Base-by-base conservation (phyloP, 2,113 vertebrate genomes). In the Esox niger region DNA sequence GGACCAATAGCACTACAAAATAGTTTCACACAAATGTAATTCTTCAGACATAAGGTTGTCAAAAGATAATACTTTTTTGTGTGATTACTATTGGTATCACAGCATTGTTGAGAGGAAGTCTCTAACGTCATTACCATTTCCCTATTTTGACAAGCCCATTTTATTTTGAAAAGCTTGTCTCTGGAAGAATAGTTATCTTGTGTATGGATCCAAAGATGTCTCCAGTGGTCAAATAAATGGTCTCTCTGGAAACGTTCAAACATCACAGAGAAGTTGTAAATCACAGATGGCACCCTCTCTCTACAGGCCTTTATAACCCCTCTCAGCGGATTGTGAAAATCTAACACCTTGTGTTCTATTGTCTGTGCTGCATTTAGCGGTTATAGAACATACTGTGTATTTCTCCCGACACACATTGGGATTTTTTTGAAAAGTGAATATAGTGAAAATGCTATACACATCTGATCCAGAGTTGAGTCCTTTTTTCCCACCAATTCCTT, bases 401-500 rank as follows among this genome's bases (percentile, higher is more conserved):
- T 29, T 15, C 46, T 27, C 9, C 25, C 3, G 52, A 55, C 26
- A 46, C 23, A 25, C 2, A 11, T 21, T 49, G 17, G n/a, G 43
- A 30, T 52, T 30, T 23, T n/a, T n/a, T n/a, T n/a, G 23, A n/a
- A 58, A 8, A 29, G 26, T 29, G 35, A 25, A 31, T 9, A 56
- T 55, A 67, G 29, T 9, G 61, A 3, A 8, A 23, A 20, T 9
- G 26, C 47, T 61, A 52, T 46, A 77, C 70, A 62, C n/a, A 64
- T 73, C 71, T 71, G 76, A 70, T 43, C 17, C 38, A 71, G 76
- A 81, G 62, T 46, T 27, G 31, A 62, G 71, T 68, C 61, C 77
- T 78, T 84, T 74, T 80, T 64, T 82, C 82, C 88, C 81, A 80
- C 81, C 30, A 75, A 86, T 79, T 79, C 75, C 67, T 77, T 77